Evolutionary conservation across 2,888 invertebrate genomes (phyloP).

Genomic region (Perdita meconis): DNA sequence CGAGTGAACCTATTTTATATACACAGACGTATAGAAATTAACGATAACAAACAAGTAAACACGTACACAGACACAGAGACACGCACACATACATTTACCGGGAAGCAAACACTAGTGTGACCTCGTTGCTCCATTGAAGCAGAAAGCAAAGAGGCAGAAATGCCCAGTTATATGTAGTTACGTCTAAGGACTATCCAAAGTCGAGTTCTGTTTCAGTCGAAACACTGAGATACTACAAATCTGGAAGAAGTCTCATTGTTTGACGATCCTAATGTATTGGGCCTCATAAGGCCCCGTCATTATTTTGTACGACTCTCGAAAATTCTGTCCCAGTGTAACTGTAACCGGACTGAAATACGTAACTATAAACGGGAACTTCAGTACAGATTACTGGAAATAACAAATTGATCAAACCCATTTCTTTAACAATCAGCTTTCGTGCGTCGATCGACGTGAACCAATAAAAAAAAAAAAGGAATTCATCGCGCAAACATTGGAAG

Average conservation of each 20-base stretch:
- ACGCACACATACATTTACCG: constrained; percentile 16
- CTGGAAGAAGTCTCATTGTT: too few relatives aligned
- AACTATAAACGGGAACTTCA: too few relatives aligned
- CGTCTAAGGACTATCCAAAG: too few relatives aligned
- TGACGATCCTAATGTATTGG: too few relatives aligned
- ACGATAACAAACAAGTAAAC: constrained; percentile 10
- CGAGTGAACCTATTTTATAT: constrained; percentile 47
- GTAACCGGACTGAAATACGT: too few relatives aligned
- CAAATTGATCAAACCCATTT: background rate
- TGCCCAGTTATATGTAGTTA: background rate
- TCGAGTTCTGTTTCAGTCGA: too few relatives aligned
- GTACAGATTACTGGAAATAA: background rate
- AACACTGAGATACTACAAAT: too few relatives aligned
- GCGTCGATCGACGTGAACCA: constrained; percentile 24
- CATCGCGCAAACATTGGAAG: constrained; percentile 3
- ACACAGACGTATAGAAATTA: constrained; percentile 33
- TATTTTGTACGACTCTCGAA: too few relatives aligned
- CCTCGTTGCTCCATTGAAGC: constrained; percentile 45
- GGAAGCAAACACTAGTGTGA: constrained; percentile 31
- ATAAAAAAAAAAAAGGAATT: constrained; percentile 4
- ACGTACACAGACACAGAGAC: constrained; percentile 11
- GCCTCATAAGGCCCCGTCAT: too few relatives aligned
- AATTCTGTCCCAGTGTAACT: too few relatives aligned
- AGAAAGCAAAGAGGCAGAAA: constrained; percentile 1
- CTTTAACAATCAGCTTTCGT: constrained; percentile 30